Evolutionary conservation across 2,888 invertebrate genomes (phyloP).

Genomic region (Nysson spinosus): DNA sequence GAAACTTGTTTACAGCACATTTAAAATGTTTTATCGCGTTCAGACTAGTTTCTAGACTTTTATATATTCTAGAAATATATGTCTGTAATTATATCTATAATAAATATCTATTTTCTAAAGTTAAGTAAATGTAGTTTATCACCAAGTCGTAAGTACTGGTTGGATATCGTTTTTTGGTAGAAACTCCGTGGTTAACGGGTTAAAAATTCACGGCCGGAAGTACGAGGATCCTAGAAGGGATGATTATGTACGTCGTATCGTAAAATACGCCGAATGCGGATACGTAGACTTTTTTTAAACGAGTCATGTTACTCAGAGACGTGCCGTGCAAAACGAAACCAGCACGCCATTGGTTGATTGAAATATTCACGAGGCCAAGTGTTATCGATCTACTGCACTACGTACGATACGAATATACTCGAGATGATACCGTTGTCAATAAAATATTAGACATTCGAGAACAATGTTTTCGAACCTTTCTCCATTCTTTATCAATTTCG

Average conservation of each 20-base stretch:
- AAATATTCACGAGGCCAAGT: constrained; percentile 59
- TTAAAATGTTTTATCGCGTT: no score
- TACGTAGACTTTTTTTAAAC: neutral
- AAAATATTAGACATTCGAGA: constrained; percentile 30
- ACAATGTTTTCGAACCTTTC: constrained; percentile 20
- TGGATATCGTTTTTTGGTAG: no score
- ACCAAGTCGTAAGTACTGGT: no score
- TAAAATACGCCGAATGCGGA: constrained; percentile 6
- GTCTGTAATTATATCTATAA: no score
- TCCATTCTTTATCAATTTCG: constrained; percentile 5
- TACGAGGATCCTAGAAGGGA: neutral
- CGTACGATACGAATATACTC: constrained; percentile 26
- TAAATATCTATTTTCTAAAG: no score
- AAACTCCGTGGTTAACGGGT: no score
- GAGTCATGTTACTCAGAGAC: constrained; percentile 22
- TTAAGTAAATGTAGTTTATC: no score
- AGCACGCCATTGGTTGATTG: constrained; percentile 40
- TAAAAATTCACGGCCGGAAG: constrained; percentile 21
- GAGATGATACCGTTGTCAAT: constrained; percentile 31
- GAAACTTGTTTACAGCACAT: no score
- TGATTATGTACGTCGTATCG: constrained; percentile 17
- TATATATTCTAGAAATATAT: no score
- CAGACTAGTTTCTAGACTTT: no score
- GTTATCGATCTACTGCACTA: constrained; percentile 51
- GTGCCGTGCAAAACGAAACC: constrained; percentile 16